Evolutionary conservation across 1,140 invertebrate species (phyloP).

Genomic region (Tachypleus tridentatus): DNA sequence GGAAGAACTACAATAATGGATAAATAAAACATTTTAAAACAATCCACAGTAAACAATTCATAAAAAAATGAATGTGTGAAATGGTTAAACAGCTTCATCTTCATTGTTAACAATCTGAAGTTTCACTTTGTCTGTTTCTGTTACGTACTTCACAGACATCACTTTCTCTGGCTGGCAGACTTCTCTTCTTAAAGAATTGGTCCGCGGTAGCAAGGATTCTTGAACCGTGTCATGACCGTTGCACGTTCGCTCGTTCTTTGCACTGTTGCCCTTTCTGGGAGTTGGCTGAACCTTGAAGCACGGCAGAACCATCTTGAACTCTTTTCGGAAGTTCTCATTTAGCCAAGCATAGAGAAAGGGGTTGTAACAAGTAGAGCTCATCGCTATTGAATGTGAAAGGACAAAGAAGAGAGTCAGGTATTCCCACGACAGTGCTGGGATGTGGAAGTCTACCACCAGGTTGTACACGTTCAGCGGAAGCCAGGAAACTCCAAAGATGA

Average conservation of each 20-base stretch:
- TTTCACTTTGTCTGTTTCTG: not conserved
- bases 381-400: conserved; percentile 40
- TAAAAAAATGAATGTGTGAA: no score
- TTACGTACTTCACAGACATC: not conserved
- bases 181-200: no score
- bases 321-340: conserved; percentile 26
- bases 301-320: conserved; percentile 25
- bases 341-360: conserved; percentile 44
- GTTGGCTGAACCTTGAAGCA: conserved; percentile 13
- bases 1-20: no score
- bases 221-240: conserved; percentile 13
- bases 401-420: conserved; percentile 37
- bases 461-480: conserved; percentile 42
- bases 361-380: conserved; percentile 43
- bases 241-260: conserved; percentile 15
- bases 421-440: conserved; percentile 28
- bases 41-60: no score
- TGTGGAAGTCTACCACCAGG: conserved; percentile 38
- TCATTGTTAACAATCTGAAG: not conserved
- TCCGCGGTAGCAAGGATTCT: no score
- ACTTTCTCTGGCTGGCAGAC: not conserved
- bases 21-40: no score
- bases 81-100: not conserved
- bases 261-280: conserved; percentile 4
- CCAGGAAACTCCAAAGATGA: conserved; percentile 40